These are phyloP conservation scores for Aeoliscus strigatus DNA, from an alignment of 2,797 vertebrate species.

Conservation along the genomic window DNA sequence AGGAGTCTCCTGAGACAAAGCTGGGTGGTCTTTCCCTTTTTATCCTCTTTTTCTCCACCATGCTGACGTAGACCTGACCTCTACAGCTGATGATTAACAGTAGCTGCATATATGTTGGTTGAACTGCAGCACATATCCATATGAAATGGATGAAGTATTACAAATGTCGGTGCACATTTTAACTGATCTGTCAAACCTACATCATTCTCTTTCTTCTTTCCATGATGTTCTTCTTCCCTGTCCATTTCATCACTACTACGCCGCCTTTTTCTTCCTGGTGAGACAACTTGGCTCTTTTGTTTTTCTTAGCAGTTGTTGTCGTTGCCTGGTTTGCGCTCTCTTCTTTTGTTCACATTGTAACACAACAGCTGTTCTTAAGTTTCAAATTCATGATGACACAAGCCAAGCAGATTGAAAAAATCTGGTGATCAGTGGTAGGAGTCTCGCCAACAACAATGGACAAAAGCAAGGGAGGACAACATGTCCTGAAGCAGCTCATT, in stretches of 20 bases:
- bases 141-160: too few species aligned
- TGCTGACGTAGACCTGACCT: too few species aligned
- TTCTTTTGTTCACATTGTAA: not conserved
- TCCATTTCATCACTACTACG: too few species aligned
- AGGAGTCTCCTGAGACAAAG: constrained; percentile 3
- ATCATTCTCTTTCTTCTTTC: too few species aligned
- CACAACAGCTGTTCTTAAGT: not conserved
- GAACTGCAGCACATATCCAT: too few species aligned
- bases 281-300: too few species aligned
- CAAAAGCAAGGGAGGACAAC: constrained; percentile 1
- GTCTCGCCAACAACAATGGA: not conserved
- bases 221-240: too few species aligned
- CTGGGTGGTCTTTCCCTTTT: not conserved
- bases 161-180: too few species aligned
- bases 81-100: too few species aligned
- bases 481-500: not conserved
- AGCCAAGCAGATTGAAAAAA: not conserved
- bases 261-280: too few species aligned
- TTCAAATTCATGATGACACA: not conserved
- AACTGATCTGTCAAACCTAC: too few species aligned
- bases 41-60: not conserved
- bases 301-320: not conserved
- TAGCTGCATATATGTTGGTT: too few species aligned
- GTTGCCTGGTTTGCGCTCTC: not conserved
- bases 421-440: not conserved